phyloP scores from a whole-genome alignment of 2,797 vertebrate species.

The Philypnodon macrostomus region DNA sequence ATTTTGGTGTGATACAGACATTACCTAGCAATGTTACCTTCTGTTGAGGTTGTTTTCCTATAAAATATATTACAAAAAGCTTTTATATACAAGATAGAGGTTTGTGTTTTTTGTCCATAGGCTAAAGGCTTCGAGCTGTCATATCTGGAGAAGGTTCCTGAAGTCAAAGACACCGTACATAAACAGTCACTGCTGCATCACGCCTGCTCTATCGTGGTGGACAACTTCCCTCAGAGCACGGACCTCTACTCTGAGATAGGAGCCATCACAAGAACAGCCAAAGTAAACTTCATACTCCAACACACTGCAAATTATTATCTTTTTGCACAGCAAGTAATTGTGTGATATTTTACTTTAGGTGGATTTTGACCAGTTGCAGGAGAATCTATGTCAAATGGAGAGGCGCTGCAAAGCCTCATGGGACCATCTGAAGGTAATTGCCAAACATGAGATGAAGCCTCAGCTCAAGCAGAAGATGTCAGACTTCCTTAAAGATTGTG shows the following conservation, averaged over 20 bases:
- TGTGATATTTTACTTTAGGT: slow-evolving; percentile 72
- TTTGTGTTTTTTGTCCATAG: slow-evolving; percentile 62
- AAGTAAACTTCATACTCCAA: not conserved
- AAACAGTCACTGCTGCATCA: slow-evolving; percentile 97
- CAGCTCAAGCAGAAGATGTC: slow-evolving; percentile 94
- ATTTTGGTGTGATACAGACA: too few relatives aligned
- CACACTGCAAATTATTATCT: slow-evolving; percentile 20
- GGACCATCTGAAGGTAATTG: slow-evolving; percentile 97
- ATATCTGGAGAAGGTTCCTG: slow-evolving; percentile 98
- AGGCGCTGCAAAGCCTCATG: slow-evolving; percentile 95
- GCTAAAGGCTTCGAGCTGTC: slow-evolving; percentile 97
- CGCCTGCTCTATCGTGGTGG: slow-evolving; percentile 91
- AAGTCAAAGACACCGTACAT: slow-evolving; percentile 97
- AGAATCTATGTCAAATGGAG: slow-evolving; percentile 94
- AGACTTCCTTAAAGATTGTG: slow-evolving; percentile 95
- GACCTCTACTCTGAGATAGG: slow-evolving; percentile 98
- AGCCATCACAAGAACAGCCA: slow-evolving; percentile 78
- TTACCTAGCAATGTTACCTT: too few relatives aligned
- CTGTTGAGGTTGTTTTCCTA: too few relatives aligned
- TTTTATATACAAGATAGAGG: too few relatives aligned
- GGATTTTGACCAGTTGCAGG: slow-evolving; percentile 97
- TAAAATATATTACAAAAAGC: too few relatives aligned
- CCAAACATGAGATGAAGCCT: slow-evolving; percentile 95
- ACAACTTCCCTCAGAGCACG: slow-evolving; percentile 94
- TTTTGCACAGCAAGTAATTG: slow-evolving; percentile 85